Evolutionary conservation across 2,888 invertebrate genomes (phyloP).

Genomic region (Tyria jacobaeae): DNA sequence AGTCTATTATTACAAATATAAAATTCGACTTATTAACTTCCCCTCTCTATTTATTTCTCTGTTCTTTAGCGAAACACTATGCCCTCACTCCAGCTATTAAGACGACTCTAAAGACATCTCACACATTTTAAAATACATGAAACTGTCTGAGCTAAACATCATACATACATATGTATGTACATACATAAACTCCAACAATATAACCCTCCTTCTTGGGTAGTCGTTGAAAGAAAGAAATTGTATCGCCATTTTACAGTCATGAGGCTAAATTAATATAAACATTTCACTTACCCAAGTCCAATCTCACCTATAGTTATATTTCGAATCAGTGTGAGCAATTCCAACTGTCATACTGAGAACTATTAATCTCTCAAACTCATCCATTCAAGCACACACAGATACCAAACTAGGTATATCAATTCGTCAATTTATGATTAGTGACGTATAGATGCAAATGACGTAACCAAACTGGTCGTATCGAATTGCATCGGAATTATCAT

Average conservation of each 20-base stretch:
- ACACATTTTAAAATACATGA: too few relatives aligned
- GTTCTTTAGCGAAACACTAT: too few relatives aligned
- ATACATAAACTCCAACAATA: too few relatives aligned
- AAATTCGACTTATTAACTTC: background rate
- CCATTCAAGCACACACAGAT: conserved; percentile 3
- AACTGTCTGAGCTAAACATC: too few relatives aligned
- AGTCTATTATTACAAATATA: background rate
- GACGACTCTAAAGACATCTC: too few relatives aligned
- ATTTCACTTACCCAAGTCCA: background rate
- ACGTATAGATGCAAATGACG: conserved; percentile 53
- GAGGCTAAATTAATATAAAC: background rate
- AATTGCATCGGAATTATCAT: conserved; percentile 49
- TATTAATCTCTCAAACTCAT: conserved; percentile 7
- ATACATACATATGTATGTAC: too few relatives aligned
- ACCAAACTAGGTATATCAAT: conserved; percentile 20
- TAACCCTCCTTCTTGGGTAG: too few relatives aligned
- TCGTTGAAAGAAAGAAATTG: too few relatives aligned
- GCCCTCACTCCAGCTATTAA: too few relatives aligned
- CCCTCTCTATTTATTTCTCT: too few relatives aligned
- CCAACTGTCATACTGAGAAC: background rate
- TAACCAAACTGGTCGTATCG: conserved; percentile 51
- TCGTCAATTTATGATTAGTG: conserved; percentile 56
- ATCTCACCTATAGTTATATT: background rate
- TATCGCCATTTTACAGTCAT: background rate
- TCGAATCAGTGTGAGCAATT: background rate